Base-by-base conservation (phyloP, 1,140 invertebrate species). In the Pseudomyrmex sp. region DNA sequence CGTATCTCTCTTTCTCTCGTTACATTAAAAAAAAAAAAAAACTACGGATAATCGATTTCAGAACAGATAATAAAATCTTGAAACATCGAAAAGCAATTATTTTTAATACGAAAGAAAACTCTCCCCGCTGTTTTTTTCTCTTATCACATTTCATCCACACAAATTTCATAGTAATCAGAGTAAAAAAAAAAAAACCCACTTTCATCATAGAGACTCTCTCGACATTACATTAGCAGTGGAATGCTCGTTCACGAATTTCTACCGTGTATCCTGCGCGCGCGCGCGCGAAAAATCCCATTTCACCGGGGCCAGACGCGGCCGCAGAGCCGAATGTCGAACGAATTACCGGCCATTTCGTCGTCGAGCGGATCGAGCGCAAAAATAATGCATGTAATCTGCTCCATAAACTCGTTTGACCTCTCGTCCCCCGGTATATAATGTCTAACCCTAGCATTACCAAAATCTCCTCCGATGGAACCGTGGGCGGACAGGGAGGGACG, bases 371-470 rank as follows among this genome's bases (percentile, higher is more conserved):
- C 54, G 62, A 72, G 85, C 84, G 82, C 82, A 91, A 91, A 88
- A 91, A 92, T 92, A 91, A 92, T 91, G 88, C 91, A 90, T 92
- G 89, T 91, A 91, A 91, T 92, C 91, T 91, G 89, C 61, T 54
- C 75, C 54, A 87, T 89, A 88, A 92, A 92, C 82, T 85, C 90
- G 89, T 91, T 92, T 92, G 91, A 92, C 91, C 91, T 91, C 89
- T 90, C 88, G 84, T 85, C 85, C 46, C 35, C 58, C 18, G 54
- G 56, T 65, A 80, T 88, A 91, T 74, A 89, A 86, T 85, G 77
- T 90, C 89, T 91, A 92, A 92, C 91, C 91, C 91, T 92, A 91
- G 86, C 84, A 92, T 92, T 92, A 92, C 91, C 85, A 91, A 92
- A 92, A 91, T 90, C 90, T 89, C 73, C 76, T 72, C 35, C 84